These are phyloP conservation scores for Plectrocnemia conspersa DNA, from an alignment of 1,140 invertebrate genomes.

Conservation along the genomic window DNA sequence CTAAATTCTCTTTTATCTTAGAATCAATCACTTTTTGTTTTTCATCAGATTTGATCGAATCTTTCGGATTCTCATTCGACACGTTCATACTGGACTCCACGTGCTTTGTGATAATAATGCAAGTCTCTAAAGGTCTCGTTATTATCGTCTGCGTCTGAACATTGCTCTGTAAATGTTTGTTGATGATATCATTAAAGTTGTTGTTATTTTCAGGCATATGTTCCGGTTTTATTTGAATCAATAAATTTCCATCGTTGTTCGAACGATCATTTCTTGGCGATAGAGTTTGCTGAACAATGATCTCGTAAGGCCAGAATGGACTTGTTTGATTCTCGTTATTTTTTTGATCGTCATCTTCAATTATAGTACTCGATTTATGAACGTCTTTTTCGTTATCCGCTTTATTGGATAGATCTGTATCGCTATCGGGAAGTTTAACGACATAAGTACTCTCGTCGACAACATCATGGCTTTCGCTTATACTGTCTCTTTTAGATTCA, in stretches of 20 bases:
- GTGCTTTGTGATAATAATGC: slow-evolving; percentile 31
- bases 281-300: slow-evolving; percentile 25
- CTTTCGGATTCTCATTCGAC: background rate
- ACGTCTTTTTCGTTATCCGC: background rate
- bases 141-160: slow-evolving; percentile 12
- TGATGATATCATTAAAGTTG: background rate
- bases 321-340: background rate
- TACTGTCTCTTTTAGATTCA: background rate
- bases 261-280: background rate
- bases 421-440: slow-evolving; percentile 28
- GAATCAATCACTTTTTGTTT: background rate
- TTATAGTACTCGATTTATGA: background rate
- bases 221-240: slow-evolving; percentile 29
- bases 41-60: background rate
- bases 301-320: slow-evolving; percentile 27
- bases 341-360: slow-evolving; percentile 1
- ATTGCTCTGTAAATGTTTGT: slow-evolving; percentile 3
- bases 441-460: slow-evolving; percentile 10
- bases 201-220: slow-evolving; percentile 2
- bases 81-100: slow-evolving; percentile 3
- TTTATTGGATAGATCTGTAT: slow-evolving; percentile 17
- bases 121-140: slow-evolving; percentile 22
- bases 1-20: too few species aligned
- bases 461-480: background rate
- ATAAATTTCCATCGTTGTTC: slow-evolving; percentile 18